phyloP scores from a whole-genome alignment of 1,140 invertebrate genomes.

The Anastrepha ludens region DNA sequence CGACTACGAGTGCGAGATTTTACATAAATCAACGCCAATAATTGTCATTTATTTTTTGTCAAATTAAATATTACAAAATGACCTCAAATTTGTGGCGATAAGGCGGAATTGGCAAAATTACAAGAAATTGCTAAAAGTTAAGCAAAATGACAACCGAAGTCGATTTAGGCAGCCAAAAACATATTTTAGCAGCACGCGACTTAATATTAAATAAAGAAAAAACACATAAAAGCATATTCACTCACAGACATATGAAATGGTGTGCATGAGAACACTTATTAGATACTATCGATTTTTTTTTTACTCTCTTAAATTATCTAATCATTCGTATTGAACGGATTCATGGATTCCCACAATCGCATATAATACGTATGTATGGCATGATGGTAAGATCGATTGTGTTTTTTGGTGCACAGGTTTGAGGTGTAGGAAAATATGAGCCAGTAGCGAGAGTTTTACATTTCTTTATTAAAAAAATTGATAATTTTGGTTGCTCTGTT shows the following conservation, averaged over 20 bases:
- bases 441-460: no score
- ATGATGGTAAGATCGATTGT: no score
- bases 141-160: not conserved
- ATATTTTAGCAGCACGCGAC: not conserved
- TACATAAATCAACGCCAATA: slow-evolving; percentile 44
- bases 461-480: no score
- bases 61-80: slow-evolving; percentile 30
- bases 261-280: no score
- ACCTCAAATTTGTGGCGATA: slow-evolving; percentile 49
- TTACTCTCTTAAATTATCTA: no score
- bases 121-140: slow-evolving; percentile 12
- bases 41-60: slow-evolving; percentile 51
- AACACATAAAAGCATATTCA: not conserved
- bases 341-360: no score
- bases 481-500: no score
- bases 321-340: no score
- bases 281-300: no score
- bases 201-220: not conserved
- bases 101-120: slow-evolving; percentile 39
- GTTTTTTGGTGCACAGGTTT: no score
- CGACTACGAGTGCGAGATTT: not conserved
- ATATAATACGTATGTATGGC: no score
- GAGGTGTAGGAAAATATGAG: no score
- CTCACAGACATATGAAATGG: not conserved
- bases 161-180: not conserved